Percentiles rank a stretch among this genome's conserved stretches.
These are phyloP conservation scores for Drosophila azteca DNA, from an alignment of 1,140 invertebrate species.

Conservation along the genomic window DNA sequence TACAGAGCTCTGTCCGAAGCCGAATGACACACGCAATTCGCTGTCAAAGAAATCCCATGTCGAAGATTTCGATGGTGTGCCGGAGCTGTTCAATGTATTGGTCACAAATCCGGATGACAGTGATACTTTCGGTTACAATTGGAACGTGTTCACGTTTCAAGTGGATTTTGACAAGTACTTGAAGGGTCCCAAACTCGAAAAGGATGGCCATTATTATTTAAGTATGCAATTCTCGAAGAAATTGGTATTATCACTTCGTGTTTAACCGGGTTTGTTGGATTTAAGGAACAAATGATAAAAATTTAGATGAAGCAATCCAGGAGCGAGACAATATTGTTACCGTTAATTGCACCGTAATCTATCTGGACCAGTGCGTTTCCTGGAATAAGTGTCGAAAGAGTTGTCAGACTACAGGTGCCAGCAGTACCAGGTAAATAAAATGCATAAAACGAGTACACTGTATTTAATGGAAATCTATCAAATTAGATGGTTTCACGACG, in stretches of 20 bases:
- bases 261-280: background rate
- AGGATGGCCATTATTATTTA: conserved; percentile 74
- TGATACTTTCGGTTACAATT: conserved; percentile 84
- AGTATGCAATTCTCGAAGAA: conserved; percentile 48
- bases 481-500: conserved; percentile 96
- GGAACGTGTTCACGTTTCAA: conserved; percentile 92
- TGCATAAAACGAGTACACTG: background rate
- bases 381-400: conserved; percentile 89
- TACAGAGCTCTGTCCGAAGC: conserved; percentile 93
- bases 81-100: conserved; percentile 92
- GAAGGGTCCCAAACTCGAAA: conserved; percentile 74
- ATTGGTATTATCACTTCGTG: background rate
- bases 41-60: conserved; percentile 93
- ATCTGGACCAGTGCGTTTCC: conserved; percentile 95
- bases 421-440: conserved; percentile 71
- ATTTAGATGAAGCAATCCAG: conserved; percentile 62
- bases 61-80: conserved; percentile 92
- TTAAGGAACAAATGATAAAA: conserved; percentile 66
- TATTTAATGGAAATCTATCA: background rate
- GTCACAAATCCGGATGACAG: conserved; percentile 87
- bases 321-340: conserved; percentile 86
- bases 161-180: conserved; percentile 87
- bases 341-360: conserved; percentile 96
- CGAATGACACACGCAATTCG: conserved; percentile 89
- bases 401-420: conserved; percentile 77